Evolutionary conservation across 2,888 invertebrate genomes (phyloP), one percentile per base, ranked within the genome.

Genomic region (Petrophora chlorosata): DNA sequence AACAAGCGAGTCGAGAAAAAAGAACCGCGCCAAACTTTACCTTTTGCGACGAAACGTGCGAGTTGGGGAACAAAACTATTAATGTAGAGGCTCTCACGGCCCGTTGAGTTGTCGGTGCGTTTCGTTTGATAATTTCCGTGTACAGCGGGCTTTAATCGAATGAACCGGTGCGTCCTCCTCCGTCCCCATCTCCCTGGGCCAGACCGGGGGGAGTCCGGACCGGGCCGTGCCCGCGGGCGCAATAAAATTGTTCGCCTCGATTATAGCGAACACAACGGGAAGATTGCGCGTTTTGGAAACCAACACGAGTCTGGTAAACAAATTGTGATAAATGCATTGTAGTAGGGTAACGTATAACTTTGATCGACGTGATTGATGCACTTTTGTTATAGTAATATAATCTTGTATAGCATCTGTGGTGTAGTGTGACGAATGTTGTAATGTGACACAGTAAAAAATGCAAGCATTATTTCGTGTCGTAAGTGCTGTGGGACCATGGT

Each of bases 121-220:
- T 85, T 79, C 86, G 88, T 87, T 87, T 87, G 85, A 88, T 89
- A 87, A 88, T 86, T 84, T 83, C 81, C 81, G 83, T 83, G 81
- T 85, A 85, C 82, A 82, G 77, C 76, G 73, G 75, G 80, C 79
- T 87, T 86, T 88, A 90, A 89, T 90, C 87, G 85, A 88, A 85
- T 88, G 79, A 85, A 82, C 71, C 65, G 56, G 63, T 59, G 57
- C 59, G 65, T 64, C 53, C 67, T 59, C 60, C 62, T 22, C 60
- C 66, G 60, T 59, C 57, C 29, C 60, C 51, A 8, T 13, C 25
- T 23, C 29, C 39, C 34, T 10, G 10, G 47, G 45, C 59, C 47
- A 23, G 46, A 51, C 45, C 32, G 38, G 34, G 52, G n/a, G n/a
- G 3, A 7, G 25, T 4, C 10, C 25, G 39, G 52, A 46, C 60